Evolutionary conservation across 2,113 vertebrate species (phyloP).

Genomic region (Eulemur rufifrons): DNA sequence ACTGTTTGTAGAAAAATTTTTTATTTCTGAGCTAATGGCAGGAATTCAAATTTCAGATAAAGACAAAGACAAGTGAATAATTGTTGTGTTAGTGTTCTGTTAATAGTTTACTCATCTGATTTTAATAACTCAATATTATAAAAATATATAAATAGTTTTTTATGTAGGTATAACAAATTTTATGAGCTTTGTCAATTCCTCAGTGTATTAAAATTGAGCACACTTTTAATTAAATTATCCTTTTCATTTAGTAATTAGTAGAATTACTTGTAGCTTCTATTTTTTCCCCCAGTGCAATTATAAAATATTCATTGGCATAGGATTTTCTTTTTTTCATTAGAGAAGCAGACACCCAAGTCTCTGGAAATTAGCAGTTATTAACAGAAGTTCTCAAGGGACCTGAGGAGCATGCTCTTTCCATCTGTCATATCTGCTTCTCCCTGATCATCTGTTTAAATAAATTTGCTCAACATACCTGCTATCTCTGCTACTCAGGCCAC

Average conservation of each 20-base stretch:
- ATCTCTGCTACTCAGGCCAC: background rate
- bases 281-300: background rate
- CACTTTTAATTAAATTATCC: background rate
- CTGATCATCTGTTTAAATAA: background rate
- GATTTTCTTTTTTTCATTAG: background rate
- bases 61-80: background rate
- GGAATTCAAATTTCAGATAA: conserved; percentile 10
- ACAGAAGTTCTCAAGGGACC: background rate
- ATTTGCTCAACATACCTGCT: background rate
- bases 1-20: background rate
- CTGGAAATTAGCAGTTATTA: background rate
- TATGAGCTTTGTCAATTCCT: background rate
- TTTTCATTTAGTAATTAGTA: background rate
- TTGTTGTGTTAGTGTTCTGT: background rate
- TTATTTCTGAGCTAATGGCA: background rate
- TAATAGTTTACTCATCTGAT: background rate
- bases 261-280: background rate
- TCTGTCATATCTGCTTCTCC: background rate
- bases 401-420: background rate
- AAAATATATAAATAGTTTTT: background rate
- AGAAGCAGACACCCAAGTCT: background rate
- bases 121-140: background rate
- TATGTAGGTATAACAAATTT: background rate
- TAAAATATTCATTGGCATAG: background rate
- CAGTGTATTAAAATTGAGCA: background rate